Percentiles rank a stretch among this genome's conserved stretches.
Evolutionary conservation across 2,888 invertebrate genomes (phyloP).

Genomic region (Trissolcus brochymenae): DNA sequence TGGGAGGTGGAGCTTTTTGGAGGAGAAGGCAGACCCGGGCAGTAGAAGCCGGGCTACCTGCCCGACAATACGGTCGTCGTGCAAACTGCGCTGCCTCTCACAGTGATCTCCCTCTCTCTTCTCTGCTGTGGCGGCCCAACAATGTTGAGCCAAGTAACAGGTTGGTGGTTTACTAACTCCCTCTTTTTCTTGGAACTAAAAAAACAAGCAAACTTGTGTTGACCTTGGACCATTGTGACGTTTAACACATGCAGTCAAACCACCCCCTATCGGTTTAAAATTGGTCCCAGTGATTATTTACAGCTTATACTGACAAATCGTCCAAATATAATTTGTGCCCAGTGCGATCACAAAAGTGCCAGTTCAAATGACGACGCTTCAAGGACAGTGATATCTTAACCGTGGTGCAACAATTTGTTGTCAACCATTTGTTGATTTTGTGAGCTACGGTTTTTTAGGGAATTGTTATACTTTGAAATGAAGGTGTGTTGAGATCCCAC

Average conservation of each 20-base stretch:
- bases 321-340: no score
- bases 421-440: neutral
- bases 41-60: conserved; percentile 76
- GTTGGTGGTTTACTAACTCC: conserved; percentile 68
- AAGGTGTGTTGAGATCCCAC: no score
- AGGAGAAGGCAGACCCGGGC: conserved; percentile 71
- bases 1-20: conserved; percentile 62
- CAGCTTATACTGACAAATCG: no score
- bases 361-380: no score
- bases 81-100: conserved; percentile 37
- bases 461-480: neutral
- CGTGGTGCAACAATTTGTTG: no score
- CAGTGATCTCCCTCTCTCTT: conserved; percentile 31
- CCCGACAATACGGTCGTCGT: conserved; percentile 68
- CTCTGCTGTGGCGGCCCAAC: conserved; percentile 50
- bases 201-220: neutral
- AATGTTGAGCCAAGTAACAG: conserved; percentile 69
- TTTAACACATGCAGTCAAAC: no score
- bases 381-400: no score
- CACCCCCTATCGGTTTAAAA: no score
- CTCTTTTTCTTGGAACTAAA: conserved; percentile 19
- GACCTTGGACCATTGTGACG: neutral
- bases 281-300: no score
- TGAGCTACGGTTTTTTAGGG: neutral
- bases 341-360: no score